Evolutionary conservation across 2,797 vertebrate species (phyloP), one percentile per base, ranked within the genome.

Genomic region (Psittacula echo): DNA sequence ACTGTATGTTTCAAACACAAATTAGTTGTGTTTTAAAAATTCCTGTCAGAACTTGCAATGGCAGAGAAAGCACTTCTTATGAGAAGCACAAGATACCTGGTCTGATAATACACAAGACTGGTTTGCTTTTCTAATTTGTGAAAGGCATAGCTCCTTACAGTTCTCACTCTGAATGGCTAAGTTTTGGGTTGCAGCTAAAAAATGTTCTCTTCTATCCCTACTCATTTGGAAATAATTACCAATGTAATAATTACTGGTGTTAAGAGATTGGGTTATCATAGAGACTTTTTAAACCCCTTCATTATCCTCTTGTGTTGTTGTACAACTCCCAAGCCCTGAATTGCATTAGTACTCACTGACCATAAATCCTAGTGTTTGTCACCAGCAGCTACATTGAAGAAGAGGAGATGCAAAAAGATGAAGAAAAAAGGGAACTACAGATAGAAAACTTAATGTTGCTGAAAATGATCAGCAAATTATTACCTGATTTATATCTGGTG

Each of bases 201-300:
- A 74, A 71, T 37, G 37, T 47, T 79, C 26, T 61, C 17, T 85
- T 87, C 54, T 44, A 21, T 27, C 30, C 15, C 19, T 67, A 64
- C 21, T 47, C 15, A 14, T 82, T 85, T 51, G 78, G 53, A 89
- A 94, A 85, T 80, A 91, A 93, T 87, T 85, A 86, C 42, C 37
- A 64, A 26, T 27, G 22, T 56, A 72, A 84, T 80, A 84, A 93
- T 91, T 89, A 75, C 16, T 15, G 23, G 9, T 68, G 62, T 66
- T 75, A 75, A 82, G 54, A 83, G 42, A 93, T 16, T 62, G 60
- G 58, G 39, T 73, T 92, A 88, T 90, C 90, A 89, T 13, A 72
- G 16, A 75, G 53, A 53, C 80, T 84, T 84, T 84, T 81, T 64
- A 93, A 89, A 77, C n/a, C 26, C 16, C 68, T 42, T 88, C 61